A percentile compares a stretch with the other conserved stretches of the same genome.
Evolutionary conservation across 2,797 vertebrate species (phyloP).

Genomic region (Myripristis murdjan): DNA sequence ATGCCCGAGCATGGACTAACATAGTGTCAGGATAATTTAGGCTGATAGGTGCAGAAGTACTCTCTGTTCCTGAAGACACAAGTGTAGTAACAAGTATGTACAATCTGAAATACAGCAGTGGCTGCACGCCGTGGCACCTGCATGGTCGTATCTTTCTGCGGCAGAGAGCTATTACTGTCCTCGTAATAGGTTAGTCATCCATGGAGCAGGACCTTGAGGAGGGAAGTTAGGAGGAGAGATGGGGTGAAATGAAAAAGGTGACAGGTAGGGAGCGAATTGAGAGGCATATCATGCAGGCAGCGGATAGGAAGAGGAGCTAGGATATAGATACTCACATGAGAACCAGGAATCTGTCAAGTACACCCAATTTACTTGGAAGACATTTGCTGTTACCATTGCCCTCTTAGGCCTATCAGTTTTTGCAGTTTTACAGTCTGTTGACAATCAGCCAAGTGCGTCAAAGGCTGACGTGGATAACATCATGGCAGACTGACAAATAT

Average conservation of each 20-base stretch:
- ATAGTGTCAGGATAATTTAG: not conserved
- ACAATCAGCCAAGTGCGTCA: not conserved
- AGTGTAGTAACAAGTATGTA: constrained; percentile 12
- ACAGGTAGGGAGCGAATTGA: not conserved
- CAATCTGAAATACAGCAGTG: constrained; percentile 41
- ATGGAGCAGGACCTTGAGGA: constrained; percentile 27
- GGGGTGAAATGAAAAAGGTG: not conserved
- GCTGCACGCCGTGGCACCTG: constrained; percentile 28
- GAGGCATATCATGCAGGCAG: not conserved
- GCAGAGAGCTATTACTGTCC: constrained; percentile 44
- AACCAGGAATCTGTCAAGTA: not conserved
- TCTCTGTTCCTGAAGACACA: not conserved
- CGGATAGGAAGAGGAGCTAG: no score
- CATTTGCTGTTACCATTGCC: not conserved
- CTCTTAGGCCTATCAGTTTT: not conserved
- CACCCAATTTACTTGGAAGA: not conserved
- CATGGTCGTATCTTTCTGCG: constrained; percentile 36
- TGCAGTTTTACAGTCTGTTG: not conserved
- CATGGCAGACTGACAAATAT: not conserved
- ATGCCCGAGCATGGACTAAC: constrained; percentile 17
- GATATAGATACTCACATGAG: no score
- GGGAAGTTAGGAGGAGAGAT: constrained; percentile 19
- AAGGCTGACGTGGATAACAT: not conserved
- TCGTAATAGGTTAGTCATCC: constrained; percentile 29
- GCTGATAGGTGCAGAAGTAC: not conserved